A percentile compares a stretch with the other conserved stretches of the same genome.
These are phyloP conservation scores for Aselliscus stoliczkanus DNA, from an alignment of 2,797 vertebrate species.

Conservation along the genomic window DNA sequence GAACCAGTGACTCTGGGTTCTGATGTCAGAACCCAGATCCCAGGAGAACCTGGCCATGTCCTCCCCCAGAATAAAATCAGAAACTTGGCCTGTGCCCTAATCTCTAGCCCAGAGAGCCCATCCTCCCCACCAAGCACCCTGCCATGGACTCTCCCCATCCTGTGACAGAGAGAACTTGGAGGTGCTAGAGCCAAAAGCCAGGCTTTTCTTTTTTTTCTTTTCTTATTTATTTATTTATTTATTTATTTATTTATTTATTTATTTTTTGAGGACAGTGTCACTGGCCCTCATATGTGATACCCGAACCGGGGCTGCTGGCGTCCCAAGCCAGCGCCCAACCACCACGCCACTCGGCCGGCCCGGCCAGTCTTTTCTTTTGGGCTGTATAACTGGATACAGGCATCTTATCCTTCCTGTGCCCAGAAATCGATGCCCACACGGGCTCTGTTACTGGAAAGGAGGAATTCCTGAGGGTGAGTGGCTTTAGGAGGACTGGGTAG, in stretches of 20 bases:
- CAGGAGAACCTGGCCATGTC: background rate
- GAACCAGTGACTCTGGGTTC: background rate
- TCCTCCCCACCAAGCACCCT: background rate
- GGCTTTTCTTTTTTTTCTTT: constrained; percentile 4
- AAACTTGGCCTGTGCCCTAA: background rate
- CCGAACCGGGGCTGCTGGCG: no score
- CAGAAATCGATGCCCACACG: background rate
- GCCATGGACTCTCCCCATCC: background rate
- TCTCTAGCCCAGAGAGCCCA: background rate
- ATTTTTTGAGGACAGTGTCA: no score
- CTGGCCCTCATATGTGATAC: no score
- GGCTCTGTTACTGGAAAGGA: background rate
- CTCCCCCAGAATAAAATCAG: background rate
- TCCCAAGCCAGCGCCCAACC: no score
- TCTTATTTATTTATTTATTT: no score
- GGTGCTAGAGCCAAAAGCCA: background rate
- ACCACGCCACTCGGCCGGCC: no score
- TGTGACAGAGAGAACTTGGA: background rate
- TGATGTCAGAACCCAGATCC: background rate
- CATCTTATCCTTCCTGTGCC: background rate
- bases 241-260: no score
- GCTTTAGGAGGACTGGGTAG: background rate
- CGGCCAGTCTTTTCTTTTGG: background rate
- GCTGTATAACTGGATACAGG: background rate
- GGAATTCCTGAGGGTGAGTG: background rate